These are phyloP conservation scores for Theropithecus gelada DNA, from an alignment of 2,113 vertebrate genomes.

Conservation along the genomic window DNA sequence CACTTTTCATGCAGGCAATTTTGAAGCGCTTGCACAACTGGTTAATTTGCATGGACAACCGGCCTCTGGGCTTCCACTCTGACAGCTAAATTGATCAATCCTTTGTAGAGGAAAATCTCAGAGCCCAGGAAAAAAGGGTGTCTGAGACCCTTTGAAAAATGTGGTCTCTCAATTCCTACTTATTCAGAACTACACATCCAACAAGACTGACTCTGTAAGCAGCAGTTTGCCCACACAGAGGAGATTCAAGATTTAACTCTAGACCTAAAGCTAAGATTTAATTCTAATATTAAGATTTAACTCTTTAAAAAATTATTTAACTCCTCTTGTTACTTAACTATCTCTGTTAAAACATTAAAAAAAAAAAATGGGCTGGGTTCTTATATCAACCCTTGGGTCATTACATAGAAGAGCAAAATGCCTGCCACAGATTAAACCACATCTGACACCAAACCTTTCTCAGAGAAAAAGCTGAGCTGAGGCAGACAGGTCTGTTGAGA, in stretches of 20 bases:
- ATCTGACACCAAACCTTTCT: background rate
- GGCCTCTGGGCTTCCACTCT: slow-evolving; percentile 54
- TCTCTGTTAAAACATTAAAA: background rate
- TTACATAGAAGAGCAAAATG: background rate
- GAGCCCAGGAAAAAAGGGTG: background rate
- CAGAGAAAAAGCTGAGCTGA: background rate
- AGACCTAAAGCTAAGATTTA: background rate
- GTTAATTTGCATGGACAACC: slow-evolving; percentile 57
- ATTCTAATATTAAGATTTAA: background rate
- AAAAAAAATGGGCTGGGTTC: background rate
- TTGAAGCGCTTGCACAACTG: background rate
- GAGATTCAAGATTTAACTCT: background rate
- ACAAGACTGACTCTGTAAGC: background rate
- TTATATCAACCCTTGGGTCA: background rate
- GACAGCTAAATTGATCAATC: slow-evolving; percentile 60
- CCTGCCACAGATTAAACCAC: slow-evolving; percentile 6
- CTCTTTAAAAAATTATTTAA: background rate
- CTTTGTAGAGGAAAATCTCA: background rate
- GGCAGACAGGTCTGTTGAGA: background rate
- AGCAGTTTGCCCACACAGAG: background rate
- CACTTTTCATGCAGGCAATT: background rate
- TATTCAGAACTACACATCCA: background rate
- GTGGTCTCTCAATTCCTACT: background rate
- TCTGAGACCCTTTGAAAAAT: background rate
- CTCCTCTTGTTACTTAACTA: background rate